Base-by-base conservation (phyloP, 2,113 vertebrate genomes). In the Drymodes brunneopygia region DNA sequence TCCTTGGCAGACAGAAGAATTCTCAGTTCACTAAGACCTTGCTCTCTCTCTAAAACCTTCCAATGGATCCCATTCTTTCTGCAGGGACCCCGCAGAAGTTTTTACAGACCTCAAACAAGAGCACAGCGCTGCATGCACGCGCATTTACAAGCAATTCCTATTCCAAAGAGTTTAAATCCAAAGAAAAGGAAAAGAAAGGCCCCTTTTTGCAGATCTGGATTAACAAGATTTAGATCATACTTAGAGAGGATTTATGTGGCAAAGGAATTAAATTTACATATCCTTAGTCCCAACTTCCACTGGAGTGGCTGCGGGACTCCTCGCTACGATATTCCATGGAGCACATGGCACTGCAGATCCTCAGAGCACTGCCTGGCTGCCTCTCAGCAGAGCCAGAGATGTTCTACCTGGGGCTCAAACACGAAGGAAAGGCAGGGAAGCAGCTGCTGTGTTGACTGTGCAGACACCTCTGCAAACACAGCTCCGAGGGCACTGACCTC, bases 401-500 rank as follows among this genome's bases (percentile, higher is more conserved):
- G 33, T 21, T 25, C 62, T 9, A 47, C 50, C 54, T 44, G 80
- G 24, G 87, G 64, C 65, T 75, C 10, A 2, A 35, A 13, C 1
- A 14, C 0, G 29, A 67, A n/a, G 56, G 24, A 10, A 56, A 60
- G 60, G 73, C 70, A 42, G 71, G 93, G 86, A 20, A 86, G 54
- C 66, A 91, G 85, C 38, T 22, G 47, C 38, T 10, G 38, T n/a
- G 82, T 38, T 71, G 81, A 94, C 65, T 72, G 85, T 81, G 81
- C 79, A 38, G 8, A 93, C 77, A 85, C 89, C 82, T 94, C 92
- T 75, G 84, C 57, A 86, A 93, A 93, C 81, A 93, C 40, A 13
- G 53, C 84, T 93, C 33, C 5, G 8, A 96, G 95, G 94, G 92
- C 94, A 75, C 87, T 81, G 92, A 94, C 96, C 93, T 94, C 9